Base-by-base conservation (phyloP, 2,113 vertebrate species). In the Neoarius graeffei region DNA sequence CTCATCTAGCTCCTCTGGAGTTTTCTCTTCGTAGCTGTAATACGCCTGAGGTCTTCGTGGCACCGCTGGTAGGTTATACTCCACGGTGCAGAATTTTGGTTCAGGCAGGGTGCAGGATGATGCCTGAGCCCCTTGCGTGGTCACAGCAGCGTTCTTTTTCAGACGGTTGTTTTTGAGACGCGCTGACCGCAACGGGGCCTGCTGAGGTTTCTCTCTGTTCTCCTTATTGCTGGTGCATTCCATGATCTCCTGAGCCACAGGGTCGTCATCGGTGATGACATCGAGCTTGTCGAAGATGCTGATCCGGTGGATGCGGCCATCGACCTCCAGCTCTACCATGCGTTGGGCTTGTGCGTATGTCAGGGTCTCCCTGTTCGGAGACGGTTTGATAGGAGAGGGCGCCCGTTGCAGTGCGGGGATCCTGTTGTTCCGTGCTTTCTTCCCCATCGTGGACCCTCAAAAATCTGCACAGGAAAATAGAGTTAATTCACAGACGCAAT, bases 141-240 rank as follows among this genome's bases (percentile, higher is more conserved):
- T 93, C 50, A 96, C 93, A 17, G 95, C 93, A 0, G 97, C 97
- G 1, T 94, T 97, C 91, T 96, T 98, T 95, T 96, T 99, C 91
- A 96, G 96, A 83, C 95, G 96, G 85, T 94, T 98, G 89, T 96
- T 97, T 94, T 97, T 98, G 89, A 97, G 95, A 14, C 98, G 92
- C 81, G 96, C 97, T 20, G 97, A 96, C 85, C 97, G 92, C 42
- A 97, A 82, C 86, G 96, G 96, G 57, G 95, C 96, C 91, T 94
- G 95, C 91, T 94, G 95, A 0, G 97, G 97, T 1, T 97, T 98
- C 77, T 99, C 97, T 0, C 96, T 96, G 15, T 99, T 99, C 92
- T 99, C 98, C 91, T 99, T 99, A 91, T 99, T 99, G 96, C 97
- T 98, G 91, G 97, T 98, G 92, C 97, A 98, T 91, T 99, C 97